phyloP scores from a whole-genome alignment of 2,113 vertebrate species.

The Pteronura brasiliensis region DNA sequence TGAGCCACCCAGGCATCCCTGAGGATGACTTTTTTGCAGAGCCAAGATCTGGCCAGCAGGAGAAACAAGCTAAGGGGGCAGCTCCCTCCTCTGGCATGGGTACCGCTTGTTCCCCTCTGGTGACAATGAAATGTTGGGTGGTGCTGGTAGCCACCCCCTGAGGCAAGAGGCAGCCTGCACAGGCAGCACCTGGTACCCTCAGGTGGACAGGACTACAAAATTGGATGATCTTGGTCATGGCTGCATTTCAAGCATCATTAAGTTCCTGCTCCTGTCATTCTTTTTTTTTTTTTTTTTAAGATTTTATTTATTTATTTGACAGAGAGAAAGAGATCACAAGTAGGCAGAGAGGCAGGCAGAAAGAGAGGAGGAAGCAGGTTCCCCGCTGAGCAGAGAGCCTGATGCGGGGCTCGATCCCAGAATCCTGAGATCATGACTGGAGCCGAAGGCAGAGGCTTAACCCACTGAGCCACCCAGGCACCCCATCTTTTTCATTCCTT shows the following conservation, averaged over 20 bases:
- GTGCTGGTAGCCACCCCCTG: not conserved
- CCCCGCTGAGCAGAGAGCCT: too few species aligned
- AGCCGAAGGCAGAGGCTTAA: too few species aligned
- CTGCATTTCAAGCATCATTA: not conserved
- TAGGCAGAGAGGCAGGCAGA: too few species aligned
- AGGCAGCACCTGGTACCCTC: not conserved
- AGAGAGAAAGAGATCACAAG: too few species aligned
- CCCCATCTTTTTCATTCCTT: not conserved
- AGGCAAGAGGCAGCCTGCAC: not conserved
- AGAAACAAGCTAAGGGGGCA: not conserved
- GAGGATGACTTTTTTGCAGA: not conserved
- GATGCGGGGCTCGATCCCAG: too few species aligned
- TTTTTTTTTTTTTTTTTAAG: not conserved
- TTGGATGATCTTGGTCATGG: too few species aligned
- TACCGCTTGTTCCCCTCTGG: not conserved
- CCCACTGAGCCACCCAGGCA: too few species aligned
- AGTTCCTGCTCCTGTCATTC: not conserved
- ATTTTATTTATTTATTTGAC: too few species aligned
- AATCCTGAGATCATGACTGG: too few species aligned
- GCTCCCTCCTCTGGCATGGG: not conserved
- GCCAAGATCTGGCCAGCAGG: not conserved
- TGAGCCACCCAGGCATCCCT: too few species aligned
- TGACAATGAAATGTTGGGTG: not conserved
- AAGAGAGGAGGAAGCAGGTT: too few species aligned
- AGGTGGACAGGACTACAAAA: not conserved